Percentiles rank a stretch among this genome's conserved stretches.
These are phyloP conservation scores for Drosophila leontia DNA, from an alignment of 1,140 invertebrate genomes.

Conservation along the genomic window DNA sequence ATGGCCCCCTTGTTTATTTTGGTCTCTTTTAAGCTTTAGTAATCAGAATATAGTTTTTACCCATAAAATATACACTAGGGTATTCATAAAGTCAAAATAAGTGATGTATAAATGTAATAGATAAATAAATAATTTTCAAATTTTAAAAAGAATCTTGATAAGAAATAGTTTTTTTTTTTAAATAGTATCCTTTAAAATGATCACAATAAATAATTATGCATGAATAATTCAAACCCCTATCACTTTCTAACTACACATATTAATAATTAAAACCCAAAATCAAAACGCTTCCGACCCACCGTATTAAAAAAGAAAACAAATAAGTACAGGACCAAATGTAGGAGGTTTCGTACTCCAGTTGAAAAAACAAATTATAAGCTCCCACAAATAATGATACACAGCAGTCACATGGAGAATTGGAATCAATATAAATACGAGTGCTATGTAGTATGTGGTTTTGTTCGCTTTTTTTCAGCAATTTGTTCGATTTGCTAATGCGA, in stretches of 20 bases:
- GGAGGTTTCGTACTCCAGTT: slow-evolving; percentile 35
- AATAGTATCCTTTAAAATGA: background rate
- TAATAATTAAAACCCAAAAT: background rate
- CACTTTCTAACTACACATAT: background rate
- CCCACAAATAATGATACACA: slow-evolving; percentile 46
- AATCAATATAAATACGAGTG: slow-evolving; percentile 45
- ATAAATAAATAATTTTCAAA: no score
- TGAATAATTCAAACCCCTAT: no score
- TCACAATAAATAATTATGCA: background rate
- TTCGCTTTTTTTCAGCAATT: slow-evolving; percentile 52
- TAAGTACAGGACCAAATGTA: slow-evolving; percentile 17
- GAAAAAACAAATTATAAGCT: slow-evolving; percentile 61
- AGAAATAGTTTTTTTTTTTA: background rate
- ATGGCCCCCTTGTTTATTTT: no score
- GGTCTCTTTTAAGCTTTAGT: background rate
- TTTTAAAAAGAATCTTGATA: no score
- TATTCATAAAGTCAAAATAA: background rate
- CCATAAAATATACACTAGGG: background rate
- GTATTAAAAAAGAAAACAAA: slow-evolving; percentile 13
- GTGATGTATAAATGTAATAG: no score
- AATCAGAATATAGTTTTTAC: background rate
- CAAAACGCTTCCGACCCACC: background rate
- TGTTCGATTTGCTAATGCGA: slow-evolving; percentile 68
- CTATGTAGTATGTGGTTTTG: slow-evolving; percentile 27
- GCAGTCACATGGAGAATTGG: slow-evolving; percentile 30